These are phyloP conservation scores for Coluber constrictor DNA, from an alignment of 2,797 vertebrate genomes.

Conservation along the genomic window DNA sequence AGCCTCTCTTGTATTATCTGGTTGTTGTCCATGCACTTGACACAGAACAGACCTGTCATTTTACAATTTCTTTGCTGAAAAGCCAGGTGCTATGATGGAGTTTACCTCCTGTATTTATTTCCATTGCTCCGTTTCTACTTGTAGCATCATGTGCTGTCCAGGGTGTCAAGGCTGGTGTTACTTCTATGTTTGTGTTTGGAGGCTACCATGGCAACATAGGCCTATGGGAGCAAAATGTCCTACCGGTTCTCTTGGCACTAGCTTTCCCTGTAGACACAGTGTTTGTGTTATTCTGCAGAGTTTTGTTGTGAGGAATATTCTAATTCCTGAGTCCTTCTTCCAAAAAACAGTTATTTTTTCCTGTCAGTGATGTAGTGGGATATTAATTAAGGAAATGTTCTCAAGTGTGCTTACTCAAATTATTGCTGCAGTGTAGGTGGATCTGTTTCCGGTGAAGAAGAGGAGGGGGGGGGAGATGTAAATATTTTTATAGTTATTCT, in stretches of 20 bases:
- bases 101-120: background rate
- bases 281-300: slow-evolving; percentile 6
- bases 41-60: background rate
- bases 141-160: background rate
- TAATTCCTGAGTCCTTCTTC: background rate
- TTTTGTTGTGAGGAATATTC: background rate
- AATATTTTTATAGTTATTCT: background rate
- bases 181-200: slow-evolving; percentile 6
- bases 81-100: background rate
- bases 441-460: background rate
- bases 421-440: background rate
- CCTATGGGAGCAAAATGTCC: background rate
- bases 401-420: background rate
- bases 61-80: background rate
- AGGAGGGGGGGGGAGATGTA: background rate
- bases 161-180: background rate
- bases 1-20: background rate
- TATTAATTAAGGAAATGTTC: background rate
- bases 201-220: background rate
- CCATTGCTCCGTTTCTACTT: background rate
- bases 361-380: background rate
- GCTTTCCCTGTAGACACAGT: slow-evolving; percentile 13
- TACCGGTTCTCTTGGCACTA: background rate
- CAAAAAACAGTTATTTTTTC: background rate
- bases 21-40: background rate